Evolutionary conservation across 2,113 vertebrate genomes (phyloP).

Genomic region (Gallinago jamesoni): DNA sequence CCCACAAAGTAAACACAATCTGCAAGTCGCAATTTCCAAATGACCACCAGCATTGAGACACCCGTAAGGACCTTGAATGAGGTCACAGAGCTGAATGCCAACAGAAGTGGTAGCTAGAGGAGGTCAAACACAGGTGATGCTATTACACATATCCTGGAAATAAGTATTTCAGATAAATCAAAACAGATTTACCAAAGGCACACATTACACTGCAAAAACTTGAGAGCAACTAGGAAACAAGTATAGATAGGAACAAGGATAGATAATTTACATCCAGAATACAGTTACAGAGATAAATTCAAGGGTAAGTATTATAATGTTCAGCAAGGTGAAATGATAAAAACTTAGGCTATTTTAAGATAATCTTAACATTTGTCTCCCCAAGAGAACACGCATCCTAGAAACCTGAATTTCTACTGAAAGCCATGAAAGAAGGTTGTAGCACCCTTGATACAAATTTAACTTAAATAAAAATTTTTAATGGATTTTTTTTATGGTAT

Average conservation of each 20-base stretch:
- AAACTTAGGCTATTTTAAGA: neutral
- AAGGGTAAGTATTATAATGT: neutral
- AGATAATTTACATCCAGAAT: neutral
- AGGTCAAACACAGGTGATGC: neutral
- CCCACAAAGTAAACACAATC: neutral
- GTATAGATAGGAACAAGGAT: neutral
- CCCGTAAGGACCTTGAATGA: neutral
- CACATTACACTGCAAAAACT: neutral
- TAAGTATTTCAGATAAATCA: neutral
- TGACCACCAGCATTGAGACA: neutral
- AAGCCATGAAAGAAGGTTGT: neutral
- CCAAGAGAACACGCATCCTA: neutral
- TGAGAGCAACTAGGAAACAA: neutral
- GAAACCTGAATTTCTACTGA: slow-evolving; percentile 50
- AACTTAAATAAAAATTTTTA: slow-evolving; percentile 21
- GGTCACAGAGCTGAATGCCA: neutral
- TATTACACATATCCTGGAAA: neutral
- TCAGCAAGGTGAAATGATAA: neutral
- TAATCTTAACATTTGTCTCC: neutral
- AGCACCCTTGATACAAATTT: neutral
- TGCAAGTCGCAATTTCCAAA: neutral
- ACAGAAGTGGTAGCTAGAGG: neutral
- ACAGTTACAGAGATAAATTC: neutral
- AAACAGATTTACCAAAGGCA: neutral
- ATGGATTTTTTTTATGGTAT: neutral